Percentiles rank a stretch among this genome's conserved stretches.
These are phyloP conservation scores for Cephalopholis sonnerati DNA, from an alignment of 2,113 vertebrate species.

Conservation along the genomic window DNA sequence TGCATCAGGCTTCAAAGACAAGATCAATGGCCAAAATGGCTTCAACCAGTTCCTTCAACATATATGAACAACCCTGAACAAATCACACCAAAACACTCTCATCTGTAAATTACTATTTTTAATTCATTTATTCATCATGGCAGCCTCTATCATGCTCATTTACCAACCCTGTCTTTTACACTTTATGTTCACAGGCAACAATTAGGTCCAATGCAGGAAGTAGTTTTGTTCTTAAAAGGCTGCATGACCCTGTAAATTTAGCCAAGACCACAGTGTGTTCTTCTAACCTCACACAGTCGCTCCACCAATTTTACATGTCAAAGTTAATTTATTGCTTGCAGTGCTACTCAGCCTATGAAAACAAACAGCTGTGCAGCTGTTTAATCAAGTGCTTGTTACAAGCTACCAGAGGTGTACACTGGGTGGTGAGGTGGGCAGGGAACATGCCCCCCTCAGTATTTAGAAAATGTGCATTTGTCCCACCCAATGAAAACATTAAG, in stretches of 20 bases:
- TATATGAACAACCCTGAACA: neutral
- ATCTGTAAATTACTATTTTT: too few relatives aligned
- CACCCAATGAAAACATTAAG: too few relatives aligned
- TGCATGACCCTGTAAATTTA: neutral
- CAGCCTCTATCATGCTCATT: neutral
- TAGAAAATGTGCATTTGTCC: too few relatives aligned
- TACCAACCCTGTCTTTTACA: neutral
- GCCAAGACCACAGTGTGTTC: neutral
- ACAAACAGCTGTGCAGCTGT: neutral
- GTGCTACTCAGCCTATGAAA: neutral
- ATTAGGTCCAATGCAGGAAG: neutral
- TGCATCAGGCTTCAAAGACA: neutral
- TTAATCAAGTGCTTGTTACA: too few relatives aligned
- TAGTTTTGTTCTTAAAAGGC: neutral
- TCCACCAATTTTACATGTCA: neutral
- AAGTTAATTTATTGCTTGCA: neutral
- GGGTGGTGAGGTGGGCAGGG: too few relatives aligned
- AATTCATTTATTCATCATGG: neutral
- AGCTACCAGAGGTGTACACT: too few relatives aligned
- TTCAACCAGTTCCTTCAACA: constrained; percentile 1
- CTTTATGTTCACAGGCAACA: neutral
- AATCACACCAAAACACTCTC: too few relatives aligned
- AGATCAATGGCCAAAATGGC: constrained; percentile 19
- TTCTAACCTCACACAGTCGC: neutral
- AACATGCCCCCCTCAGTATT: too few relatives aligned